These are phyloP conservation scores for Gyrodactylus salaris DNA, from an alignment of 1,140 invertebrate species.

Conservation along the genomic window DNA sequence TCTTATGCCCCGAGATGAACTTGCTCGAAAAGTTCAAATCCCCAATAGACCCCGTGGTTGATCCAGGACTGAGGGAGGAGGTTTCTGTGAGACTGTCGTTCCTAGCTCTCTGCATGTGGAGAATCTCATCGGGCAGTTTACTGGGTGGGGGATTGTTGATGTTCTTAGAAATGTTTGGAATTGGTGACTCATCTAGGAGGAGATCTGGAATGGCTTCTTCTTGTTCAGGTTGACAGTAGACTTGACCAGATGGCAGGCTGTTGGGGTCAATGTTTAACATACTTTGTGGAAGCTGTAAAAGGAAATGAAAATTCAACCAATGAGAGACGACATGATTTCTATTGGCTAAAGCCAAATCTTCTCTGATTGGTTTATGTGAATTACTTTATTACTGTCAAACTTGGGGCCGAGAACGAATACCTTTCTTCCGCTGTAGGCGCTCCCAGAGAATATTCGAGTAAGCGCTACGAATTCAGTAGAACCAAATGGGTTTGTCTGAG, in stretches of 20 bases:
- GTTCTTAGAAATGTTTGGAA: no score
- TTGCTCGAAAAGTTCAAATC: not conserved
- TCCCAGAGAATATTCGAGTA: constrained; percentile 64
- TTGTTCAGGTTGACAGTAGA: not conserved
- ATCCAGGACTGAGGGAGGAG: not conserved
- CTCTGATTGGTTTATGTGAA: no score
- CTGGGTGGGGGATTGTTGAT: not conserved
- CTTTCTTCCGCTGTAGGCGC: constrained; percentile 35
- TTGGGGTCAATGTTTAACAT: not conserved
- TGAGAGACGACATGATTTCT: no score
- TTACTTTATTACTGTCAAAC: constrained; percentile 35
- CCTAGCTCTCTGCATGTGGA: not conserved
- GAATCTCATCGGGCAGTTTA: not conserved
- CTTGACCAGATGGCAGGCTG: not conserved
- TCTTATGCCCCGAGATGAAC: no score
- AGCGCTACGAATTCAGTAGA: constrained; percentile 43
- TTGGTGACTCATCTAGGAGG: no score
- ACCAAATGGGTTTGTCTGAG: not conserved
- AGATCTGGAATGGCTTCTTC: not conserved
- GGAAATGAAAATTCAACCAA: no score
- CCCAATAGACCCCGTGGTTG: not conserved
- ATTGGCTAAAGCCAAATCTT: no score
- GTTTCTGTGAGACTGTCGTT: not conserved
- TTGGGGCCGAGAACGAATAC: constrained; percentile 54
- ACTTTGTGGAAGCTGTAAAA: not conserved